Evolutionary conservation across 1,140 invertebrate genomes (phyloP), one percentile per base, ranked within the genome.

Genomic region (Hydropsyche tenuis): DNA sequence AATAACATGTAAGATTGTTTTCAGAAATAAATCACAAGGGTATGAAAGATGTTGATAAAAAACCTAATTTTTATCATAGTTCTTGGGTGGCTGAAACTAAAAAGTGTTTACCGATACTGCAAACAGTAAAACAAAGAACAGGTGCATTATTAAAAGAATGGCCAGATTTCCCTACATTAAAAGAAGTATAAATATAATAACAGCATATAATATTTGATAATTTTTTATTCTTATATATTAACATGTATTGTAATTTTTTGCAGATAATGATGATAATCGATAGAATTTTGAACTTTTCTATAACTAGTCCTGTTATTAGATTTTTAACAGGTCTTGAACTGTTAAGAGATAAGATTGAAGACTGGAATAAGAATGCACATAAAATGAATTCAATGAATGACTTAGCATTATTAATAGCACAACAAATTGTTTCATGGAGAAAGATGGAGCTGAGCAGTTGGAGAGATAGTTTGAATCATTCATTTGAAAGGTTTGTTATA

Each of bases 281-380:
- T 0, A 87, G 95, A 73, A 92, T 98, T 30, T 84, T 91, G n/a
- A 84, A 85, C 1, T 94, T 98, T 80, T 85, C 93, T 0, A 87
- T 96, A 0, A 90, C 90, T 4, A 91, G 92, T 78, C 91, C 97
- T 0, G 81, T 99, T 2, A 93, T 95, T 60, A 90, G 95, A 78
- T 96, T 96, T 78, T 86, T 98, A 0, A 93, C 93, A 0, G 96
- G 96, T 6, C 84, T 99, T 22, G 97, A 99, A 82, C 82, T 98
- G 25, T 82, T 99, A 0, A 83, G 97, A 2, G 89, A 90, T 16
- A 94, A 96, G 77, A 86, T 93, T 48, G 88, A 96, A 75, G 91
- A 96, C 76, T 99, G 96, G 97, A 95, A 98, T 82, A 90, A 91
- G 78, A 93, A 95, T 79, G 96, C 96, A 0, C 94, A 96, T 78